These are phyloP conservation scores for Zelostemma sp. DNA, from an alignment of 1,140 invertebrate genomes.

Conservation along the genomic window DNA sequence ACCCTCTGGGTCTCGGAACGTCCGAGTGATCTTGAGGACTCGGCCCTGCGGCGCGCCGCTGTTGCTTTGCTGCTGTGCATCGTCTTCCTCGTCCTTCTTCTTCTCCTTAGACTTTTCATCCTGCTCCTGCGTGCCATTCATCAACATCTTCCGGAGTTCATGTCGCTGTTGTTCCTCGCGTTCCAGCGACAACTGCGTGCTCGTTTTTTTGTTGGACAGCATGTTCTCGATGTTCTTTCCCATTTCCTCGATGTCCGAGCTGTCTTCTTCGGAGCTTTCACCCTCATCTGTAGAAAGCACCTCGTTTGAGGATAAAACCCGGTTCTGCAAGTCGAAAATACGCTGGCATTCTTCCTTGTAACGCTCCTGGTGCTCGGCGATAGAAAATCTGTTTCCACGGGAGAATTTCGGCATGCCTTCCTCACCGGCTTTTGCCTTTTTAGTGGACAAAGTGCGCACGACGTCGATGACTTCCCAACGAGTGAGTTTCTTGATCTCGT, in stretches of 20 bases:
- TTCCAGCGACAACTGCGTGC: constrained; percentile 89
- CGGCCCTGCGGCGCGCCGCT: constrained; percentile 70
- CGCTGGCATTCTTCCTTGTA: constrained; percentile 99
- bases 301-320: constrained; percentile 91
- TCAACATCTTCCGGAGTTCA: constrained; percentile 94
- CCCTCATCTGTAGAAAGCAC: constrained; percentile 96
- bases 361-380: constrained; percentile 98
- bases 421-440: constrained; percentile 98
- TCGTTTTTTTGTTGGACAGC: constrained; percentile 96
- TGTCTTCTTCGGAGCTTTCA: constrained; percentile 90
- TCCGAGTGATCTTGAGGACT: constrained; percentile 94
- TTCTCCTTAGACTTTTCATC: constrained; percentile 78
- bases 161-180: constrained; percentile 96
- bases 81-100: constrained; percentile 77
- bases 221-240: constrained; percentile 98
- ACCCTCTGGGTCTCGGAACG: constrained; percentile 91
- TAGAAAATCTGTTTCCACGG: constrained; percentile 96
- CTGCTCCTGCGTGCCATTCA: constrained; percentile 77
- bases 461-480: constrained; percentile 99
- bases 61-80: constrained; percentile 67
- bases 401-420: constrained; percentile 99
- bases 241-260: constrained; percentile 96
- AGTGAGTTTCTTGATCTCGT: constrained; percentile 97
- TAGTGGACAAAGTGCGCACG: constrained; percentile 96
- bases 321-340: constrained; percentile 98